Conservation (phyloP, 2,888 invertebrate genomes). For the Drosophila mulleri region DNA sequence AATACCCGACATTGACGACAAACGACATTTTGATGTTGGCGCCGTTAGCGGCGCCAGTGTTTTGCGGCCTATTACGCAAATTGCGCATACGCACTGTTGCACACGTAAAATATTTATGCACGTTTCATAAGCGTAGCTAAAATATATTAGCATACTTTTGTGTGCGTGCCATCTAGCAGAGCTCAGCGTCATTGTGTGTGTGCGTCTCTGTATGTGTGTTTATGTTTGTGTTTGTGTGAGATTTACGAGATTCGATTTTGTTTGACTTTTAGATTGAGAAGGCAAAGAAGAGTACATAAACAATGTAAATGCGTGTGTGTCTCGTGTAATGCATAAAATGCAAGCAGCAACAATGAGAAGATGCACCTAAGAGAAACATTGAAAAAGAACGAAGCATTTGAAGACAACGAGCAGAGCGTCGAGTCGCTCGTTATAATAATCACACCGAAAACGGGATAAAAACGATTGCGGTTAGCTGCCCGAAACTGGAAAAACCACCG, state of each 20-base stretch:
- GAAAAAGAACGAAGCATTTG: slow-evolving; percentile 26
- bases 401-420: slow-evolving; percentile 22
- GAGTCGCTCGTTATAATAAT: slow-evolving; percentile 12
- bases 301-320: slow-evolving; percentile 39
- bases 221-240: background rate
- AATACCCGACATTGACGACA: slow-evolving; percentile 30
- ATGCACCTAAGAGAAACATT: slow-evolving; percentile 38
- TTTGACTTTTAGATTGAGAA: slow-evolving; percentile 27
- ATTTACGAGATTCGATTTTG: slow-evolving; percentile 17
- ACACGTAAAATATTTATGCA: slow-evolving; percentile 74
- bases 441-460: slow-evolving; percentile 14
- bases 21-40: slow-evolving; percentile 69
- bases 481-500: slow-evolving; percentile 38
- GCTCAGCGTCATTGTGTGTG: slow-evolving; percentile 13
- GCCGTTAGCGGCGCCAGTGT: slow-evolving; percentile 45
- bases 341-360: slow-evolving; percentile 37
- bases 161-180: slow-evolving; percentile 9
- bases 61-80: slow-evolving; percentile 73
- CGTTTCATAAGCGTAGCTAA: slow-evolving; percentile 49
- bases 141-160: slow-evolving; percentile 64
- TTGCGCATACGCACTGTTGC: slow-evolving; percentile 76
- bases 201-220: slow-evolving; percentile 4
- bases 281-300: slow-evolving; percentile 33
- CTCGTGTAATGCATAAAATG: slow-evolving; percentile 47
- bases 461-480: slow-evolving; percentile 31